A percentile compares a stretch with the other conserved stretches of the same genome.
phyloP scores from a whole-genome alignment of 2,797 vertebrate genomes.

The Loris lydekkerianus region DNA sequence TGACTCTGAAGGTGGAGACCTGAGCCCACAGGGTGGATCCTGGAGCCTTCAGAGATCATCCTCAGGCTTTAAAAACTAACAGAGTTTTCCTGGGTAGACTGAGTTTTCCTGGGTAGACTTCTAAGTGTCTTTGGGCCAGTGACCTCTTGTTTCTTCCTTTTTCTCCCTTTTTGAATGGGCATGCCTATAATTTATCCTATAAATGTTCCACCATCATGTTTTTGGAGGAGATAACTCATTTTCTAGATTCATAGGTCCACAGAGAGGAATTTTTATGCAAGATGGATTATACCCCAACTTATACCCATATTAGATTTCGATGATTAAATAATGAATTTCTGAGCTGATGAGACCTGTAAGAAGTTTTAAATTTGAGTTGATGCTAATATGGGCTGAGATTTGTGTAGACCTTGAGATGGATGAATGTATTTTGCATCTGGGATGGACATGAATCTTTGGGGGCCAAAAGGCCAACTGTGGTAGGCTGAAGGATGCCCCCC shows the following conservation, averaged over 20 bases:
- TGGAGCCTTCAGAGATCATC: neutral
- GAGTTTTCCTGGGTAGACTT: neutral
- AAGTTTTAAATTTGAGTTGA: neutral
- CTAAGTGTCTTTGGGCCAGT: neutral
- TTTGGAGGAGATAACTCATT: neutral
- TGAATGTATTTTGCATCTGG: neutral
- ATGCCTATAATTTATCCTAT: neutral
- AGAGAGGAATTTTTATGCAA: neutral
- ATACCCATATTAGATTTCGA: neutral
- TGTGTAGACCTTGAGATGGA: neutral
- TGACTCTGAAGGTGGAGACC: too few relatives aligned
- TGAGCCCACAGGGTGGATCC: neutral
- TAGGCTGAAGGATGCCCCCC: neutral
- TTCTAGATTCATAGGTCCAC: neutral
- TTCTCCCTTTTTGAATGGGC: neutral
- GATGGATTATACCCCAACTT: neutral
- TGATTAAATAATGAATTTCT: neutral
- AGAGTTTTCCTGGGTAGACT: neutral
- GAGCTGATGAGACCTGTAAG: neutral
- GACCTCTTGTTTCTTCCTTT: neutral
- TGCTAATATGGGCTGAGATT: neutral
- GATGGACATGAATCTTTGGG: neutral
- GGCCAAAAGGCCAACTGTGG: neutral
- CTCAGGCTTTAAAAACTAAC: neutral
- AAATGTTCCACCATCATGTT: neutral